Conservation (phyloP, 2,888 invertebrate genomes). For the Lordiphosa fenestrarum region DNA sequence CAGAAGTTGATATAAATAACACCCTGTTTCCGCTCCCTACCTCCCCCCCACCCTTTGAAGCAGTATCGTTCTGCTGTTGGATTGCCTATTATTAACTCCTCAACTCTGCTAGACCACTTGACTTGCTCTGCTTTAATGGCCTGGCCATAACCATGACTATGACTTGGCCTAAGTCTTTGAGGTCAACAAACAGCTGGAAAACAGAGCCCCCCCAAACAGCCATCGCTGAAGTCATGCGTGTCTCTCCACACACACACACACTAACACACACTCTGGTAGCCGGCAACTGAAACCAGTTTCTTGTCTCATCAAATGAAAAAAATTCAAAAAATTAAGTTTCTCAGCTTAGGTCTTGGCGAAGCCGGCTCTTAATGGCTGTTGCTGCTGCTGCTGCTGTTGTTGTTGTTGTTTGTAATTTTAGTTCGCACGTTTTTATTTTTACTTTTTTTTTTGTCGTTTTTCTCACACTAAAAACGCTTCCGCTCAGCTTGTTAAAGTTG, state of each 20-base stretch:
- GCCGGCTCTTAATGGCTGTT: slow-evolving; percentile 44
- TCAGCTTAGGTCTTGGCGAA: slow-evolving; percentile 50
- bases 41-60: slow-evolving; percentile 14
- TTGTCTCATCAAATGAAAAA: slow-evolving; percentile 51
- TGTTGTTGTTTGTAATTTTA: slow-evolving; percentile 52
- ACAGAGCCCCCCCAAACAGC: slow-evolving; percentile 31
- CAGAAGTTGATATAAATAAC: slow-evolving; percentile 32
- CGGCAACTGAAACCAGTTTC: slow-evolving; percentile 69
- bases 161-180: slow-evolving; percentile 66
- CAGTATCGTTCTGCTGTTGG: slow-evolving; percentile 59
- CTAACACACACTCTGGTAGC: slow-evolving; percentile 31
- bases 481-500: slow-evolving; percentile 29
- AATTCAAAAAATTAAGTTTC: slow-evolving; percentile 59
- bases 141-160: slow-evolving; percentile 54
- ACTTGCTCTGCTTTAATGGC: slow-evolving; percentile 56
- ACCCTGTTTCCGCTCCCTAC: slow-evolving; percentile 4
- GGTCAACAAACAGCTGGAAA: slow-evolving; percentile 81
- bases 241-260: slow-evolving; percentile 27
- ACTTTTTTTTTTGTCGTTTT: slow-evolving; percentile 18
- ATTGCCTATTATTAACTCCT: slow-evolving; percentile 62
- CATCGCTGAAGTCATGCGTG: slow-evolving; percentile 66
- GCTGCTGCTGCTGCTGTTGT: slow-evolving; percentile 25
- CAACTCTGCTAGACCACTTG: slow-evolving; percentile 53
- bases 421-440: slow-evolving; percentile 70
- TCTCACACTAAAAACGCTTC: slow-evolving; percentile 40